These are phyloP conservation scores for Cyprinodon variegatus DNA, from an alignment of 2,113 vertebrate genomes.

Conservation along the genomic window DNA sequence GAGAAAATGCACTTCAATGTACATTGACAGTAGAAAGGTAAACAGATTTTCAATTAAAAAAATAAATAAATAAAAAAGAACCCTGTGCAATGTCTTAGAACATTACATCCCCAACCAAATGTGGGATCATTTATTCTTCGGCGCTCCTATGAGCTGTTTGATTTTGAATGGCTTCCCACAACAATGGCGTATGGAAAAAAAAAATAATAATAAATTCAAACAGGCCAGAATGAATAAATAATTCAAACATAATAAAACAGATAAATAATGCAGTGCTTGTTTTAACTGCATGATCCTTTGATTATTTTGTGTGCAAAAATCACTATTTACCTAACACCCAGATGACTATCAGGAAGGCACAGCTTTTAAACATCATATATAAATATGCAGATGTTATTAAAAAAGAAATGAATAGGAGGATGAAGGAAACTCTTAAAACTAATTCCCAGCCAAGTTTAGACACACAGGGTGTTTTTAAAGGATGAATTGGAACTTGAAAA, in stretches of 20 bases:
- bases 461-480: too few species aligned
- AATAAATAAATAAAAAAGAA: too few species aligned
- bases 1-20: too few species aligned
- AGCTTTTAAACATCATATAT: constrained; percentile 11
- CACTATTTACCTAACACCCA: constrained; percentile 26
- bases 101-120: constrained; percentile 35
- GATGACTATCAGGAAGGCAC: not conserved
- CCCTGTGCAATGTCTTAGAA: too few species aligned
- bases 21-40: too few species aligned
- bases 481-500: too few species aligned
- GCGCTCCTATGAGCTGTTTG: constrained; percentile 45
- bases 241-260: constrained; percentile 34
- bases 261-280: constrained; percentile 42
- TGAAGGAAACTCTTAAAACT: too few species aligned
- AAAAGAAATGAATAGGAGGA: constrained; percentile 10
- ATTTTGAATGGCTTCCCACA: constrained; percentile 49
- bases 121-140: constrained; percentile 32
- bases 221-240: constrained; percentile 32
- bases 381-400: not conserved
- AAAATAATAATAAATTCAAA: constrained; percentile 18
- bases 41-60: too few species aligned
- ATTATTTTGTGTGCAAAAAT: constrained; percentile 2
- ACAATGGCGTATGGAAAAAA: not conserved
- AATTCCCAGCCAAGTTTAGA: too few species aligned
- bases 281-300: constrained; percentile 14